phyloP scores from a whole-genome alignment of 1,140 invertebrate genomes.

The Carcinoscorpius rotundicauda region DNA sequence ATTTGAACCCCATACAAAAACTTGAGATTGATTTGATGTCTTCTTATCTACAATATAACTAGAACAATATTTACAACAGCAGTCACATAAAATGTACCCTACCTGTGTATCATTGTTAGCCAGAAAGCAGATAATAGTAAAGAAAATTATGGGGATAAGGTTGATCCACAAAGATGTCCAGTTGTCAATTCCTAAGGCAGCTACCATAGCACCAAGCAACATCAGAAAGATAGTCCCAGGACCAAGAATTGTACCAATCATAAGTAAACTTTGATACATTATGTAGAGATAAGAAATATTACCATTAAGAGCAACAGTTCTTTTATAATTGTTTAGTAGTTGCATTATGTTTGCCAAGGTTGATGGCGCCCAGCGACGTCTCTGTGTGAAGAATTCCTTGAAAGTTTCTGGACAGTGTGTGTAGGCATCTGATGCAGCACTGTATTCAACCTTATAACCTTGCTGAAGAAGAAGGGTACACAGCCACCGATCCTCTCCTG shows the following conservation, averaged over 20 bases:
- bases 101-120: slow-evolving; percentile 83
- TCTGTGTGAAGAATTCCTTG: slow-evolving; percentile 93
- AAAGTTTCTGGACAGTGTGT: slow-evolving; percentile 91
- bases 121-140: slow-evolving; percentile 86
- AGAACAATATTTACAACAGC: too few species aligned
- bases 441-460: slow-evolving; percentile 96
- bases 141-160: slow-evolving; percentile 67
- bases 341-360: slow-evolving; percentile 97
- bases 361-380: slow-evolving; percentile 90
- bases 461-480: slow-evolving; percentile 89
- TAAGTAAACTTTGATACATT: slow-evolving; percentile 58
- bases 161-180: slow-evolving; percentile 83
- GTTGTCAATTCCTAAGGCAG: slow-evolving; percentile 77
- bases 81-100: slow-evolving; percentile 13
- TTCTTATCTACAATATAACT: too few species aligned
- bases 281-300: slow-evolving; percentile 94
- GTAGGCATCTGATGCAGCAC: slow-evolving; percentile 93
- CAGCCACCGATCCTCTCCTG: slow-evolving; percentile 83
- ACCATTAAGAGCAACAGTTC: slow-evolving; percentile 90
- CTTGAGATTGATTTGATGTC: too few species aligned
- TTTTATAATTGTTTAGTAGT: slow-evolving; percentile 64
- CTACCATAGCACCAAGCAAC: slow-evolving; percentile 90
- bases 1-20: too few species aligned
- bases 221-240: slow-evolving; percentile 89
- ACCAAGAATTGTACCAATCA: slow-evolving; percentile 81